Conservation (phyloP, 2,113 vertebrate genomes). For the Lanius collurio region DNA sequence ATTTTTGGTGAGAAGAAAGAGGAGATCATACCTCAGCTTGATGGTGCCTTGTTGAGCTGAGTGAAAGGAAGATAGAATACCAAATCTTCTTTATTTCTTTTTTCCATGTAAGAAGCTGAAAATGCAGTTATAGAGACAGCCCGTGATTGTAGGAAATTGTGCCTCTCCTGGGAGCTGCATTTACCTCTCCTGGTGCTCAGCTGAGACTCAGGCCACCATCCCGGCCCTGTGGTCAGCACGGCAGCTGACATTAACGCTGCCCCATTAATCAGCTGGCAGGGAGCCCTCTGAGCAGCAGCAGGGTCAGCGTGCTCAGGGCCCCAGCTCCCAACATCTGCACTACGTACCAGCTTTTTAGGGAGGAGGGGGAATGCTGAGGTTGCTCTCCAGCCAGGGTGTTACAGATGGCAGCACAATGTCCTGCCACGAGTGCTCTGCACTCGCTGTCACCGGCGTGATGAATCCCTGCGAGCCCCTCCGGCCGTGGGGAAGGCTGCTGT, state of each 20-base stretch:
- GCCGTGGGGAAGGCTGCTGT: slow-evolving; percentile 31
- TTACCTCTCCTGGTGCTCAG: background rate
- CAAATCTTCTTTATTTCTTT: background rate
- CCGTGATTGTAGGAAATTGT: background rate
- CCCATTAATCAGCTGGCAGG: slow-evolving; percentile 1
- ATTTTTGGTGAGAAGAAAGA: background rate
- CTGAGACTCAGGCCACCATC: background rate
- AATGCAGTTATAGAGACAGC: background rate
- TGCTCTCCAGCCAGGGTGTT: background rate
- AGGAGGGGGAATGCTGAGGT: background rate
- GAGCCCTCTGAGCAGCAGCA: background rate
- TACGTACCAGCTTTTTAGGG: accelerated
- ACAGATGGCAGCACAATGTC: background rate
- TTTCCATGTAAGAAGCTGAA: background rate
- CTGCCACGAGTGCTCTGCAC: background rate
- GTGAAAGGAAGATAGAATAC: background rate
- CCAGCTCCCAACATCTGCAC: background rate
- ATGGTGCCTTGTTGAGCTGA: background rate
- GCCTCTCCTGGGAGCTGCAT: background rate
- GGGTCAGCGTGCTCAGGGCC: background rate
- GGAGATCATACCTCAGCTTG: background rate
- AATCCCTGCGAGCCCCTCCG: slow-evolving; percentile 11
- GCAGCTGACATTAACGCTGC: background rate
- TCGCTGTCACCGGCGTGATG: background rate
- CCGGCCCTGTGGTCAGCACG: background rate